Evolutionary conservation across 1,140 invertebrate species (phyloP).

Genomic region (Bombus polaris): DNA sequence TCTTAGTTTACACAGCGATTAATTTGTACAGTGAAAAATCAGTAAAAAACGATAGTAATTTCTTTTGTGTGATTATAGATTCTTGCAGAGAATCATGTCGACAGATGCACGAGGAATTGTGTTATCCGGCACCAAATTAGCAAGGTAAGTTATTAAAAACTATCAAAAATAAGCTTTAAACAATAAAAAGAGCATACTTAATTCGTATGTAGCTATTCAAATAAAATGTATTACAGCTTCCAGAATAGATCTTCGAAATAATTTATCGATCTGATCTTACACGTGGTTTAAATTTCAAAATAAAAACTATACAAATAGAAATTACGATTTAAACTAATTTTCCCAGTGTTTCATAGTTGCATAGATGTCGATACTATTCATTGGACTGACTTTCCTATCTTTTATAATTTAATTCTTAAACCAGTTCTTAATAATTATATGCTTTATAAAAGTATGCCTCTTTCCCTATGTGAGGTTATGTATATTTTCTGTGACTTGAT

Average conservation of each 20-base stretch:
- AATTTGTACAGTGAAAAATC: not conserved
- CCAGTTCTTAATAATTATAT: not conserved
- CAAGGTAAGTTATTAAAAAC: conserved; percentile 70
- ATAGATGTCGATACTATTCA: not conserved
- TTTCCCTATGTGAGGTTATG: conserved; percentile 48
- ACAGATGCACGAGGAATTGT: conserved; percentile 70
- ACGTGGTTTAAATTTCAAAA: not conserved
- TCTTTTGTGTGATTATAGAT: conserved; percentile 50
- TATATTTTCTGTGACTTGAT: not conserved
- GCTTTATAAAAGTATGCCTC: not conserved
- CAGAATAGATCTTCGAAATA: not conserved
- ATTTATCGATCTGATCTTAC: not conserved
- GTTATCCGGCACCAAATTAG: conserved; percentile 74
- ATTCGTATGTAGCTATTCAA: not conserved
- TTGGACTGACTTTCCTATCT: not conserved
- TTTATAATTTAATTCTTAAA: not conserved
- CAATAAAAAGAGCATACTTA: not conserved
- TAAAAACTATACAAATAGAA: not conserved
- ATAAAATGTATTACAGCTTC: not conserved
- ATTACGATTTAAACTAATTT: not conserved
- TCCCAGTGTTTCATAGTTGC: not conserved
- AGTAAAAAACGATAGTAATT: not conserved
- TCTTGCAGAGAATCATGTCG: conserved; percentile 69
- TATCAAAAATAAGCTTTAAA: not conserved
- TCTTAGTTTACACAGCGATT: not conserved